These are phyloP conservation scores for Drosophila pectinifera DNA, from an alignment of 1,140 invertebrate species.

Conservation along the genomic window DNA sequence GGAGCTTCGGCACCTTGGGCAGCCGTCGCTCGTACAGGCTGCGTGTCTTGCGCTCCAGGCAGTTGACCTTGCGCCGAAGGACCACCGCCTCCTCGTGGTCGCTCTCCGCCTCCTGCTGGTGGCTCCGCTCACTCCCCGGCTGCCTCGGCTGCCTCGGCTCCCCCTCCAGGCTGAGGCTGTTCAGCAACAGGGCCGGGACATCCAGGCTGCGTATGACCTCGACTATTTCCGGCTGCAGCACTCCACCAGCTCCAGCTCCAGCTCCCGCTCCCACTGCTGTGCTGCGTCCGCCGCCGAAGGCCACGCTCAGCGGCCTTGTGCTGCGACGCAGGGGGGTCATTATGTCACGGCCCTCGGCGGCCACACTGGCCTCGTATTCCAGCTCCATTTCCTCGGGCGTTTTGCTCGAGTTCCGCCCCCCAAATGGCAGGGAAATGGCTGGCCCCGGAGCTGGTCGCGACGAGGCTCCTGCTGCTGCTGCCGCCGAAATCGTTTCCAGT, in stretches of 20 bases:
- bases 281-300: slow-evolving; percentile 51
- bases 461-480: background rate
- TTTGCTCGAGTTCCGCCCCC: slow-evolving; percentile 48
- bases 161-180: slow-evolving; percentile 62
- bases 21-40: slow-evolving; percentile 74
- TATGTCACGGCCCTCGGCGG: slow-evolving; percentile 71
- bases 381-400: slow-evolving; percentile 78
- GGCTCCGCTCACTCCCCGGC: background rate
- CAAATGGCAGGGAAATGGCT: slow-evolving; percentile 23
- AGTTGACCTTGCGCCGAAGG: slow-evolving; percentile 55
- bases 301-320: slow-evolving; percentile 51
- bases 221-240: slow-evolving; percentile 71
- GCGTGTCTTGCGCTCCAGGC: slow-evolving; percentile 55
- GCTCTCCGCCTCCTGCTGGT: slow-evolving; percentile 2
- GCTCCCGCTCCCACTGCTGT: background rate
- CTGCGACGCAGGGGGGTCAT: slow-evolving; percentile 78
- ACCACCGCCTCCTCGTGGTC: slow-evolving; percentile 53
- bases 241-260: slow-evolving; percentile 28
- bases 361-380: slow-evolving; percentile 75
- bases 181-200: slow-evolving; percentile 66
- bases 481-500: slow-evolving; percentile 44
- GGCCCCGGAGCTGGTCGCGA: slow-evolving; percentile 11
- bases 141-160: background rate
- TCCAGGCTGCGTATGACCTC: slow-evolving; percentile 80
- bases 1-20: slow-evolving; percentile 74